phyloP scores from a whole-genome alignment of 2,113 vertebrate species.

The Poecile atricapillus region DNA sequence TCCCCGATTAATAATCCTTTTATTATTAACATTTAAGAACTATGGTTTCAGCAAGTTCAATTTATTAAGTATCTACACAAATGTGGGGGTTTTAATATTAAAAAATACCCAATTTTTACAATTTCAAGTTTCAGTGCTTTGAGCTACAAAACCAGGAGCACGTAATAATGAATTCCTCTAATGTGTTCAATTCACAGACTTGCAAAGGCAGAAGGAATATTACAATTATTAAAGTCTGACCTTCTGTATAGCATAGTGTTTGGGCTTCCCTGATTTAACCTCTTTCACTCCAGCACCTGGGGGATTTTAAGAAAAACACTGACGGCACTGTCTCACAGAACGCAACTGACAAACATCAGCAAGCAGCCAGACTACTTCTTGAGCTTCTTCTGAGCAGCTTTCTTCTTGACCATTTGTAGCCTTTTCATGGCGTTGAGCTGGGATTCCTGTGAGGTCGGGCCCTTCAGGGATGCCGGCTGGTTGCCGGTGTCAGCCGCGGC shows the following conservation, averaged over 20 bases:
- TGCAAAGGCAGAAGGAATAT: background rate
- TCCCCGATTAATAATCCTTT: background rate
- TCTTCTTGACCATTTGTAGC: slow-evolving; percentile 97
- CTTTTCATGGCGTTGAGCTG: slow-evolving; percentile 97
- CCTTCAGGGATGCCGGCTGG: slow-evolving; percentile 78
- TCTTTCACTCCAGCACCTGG: background rate
- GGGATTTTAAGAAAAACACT: background rate
- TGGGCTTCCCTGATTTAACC: background rate
- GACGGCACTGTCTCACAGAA: background rate
- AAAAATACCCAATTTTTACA: background rate
- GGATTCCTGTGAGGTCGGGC: slow-evolving; percentile 92
- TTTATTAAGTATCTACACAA: background rate
- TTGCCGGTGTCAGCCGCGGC: slow-evolving; percentile 40
- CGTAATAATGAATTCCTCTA: background rate
- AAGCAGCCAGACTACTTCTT: slow-evolving; percentile 79
- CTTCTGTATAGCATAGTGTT: background rate
- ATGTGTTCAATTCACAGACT: background rate
- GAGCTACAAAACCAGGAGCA: background rate
- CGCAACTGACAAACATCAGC: background rate
- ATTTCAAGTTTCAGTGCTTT: background rate
- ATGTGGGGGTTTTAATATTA: background rate
- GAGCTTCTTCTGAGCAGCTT: slow-evolving; percentile 95
- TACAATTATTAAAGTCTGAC: background rate
- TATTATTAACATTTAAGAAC: slow-evolving; percentile 10
- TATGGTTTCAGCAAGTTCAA: background rate